Conservation (phyloP, 92 coral and sea anemone species). For the Zoanthus solanderi region DNA sequence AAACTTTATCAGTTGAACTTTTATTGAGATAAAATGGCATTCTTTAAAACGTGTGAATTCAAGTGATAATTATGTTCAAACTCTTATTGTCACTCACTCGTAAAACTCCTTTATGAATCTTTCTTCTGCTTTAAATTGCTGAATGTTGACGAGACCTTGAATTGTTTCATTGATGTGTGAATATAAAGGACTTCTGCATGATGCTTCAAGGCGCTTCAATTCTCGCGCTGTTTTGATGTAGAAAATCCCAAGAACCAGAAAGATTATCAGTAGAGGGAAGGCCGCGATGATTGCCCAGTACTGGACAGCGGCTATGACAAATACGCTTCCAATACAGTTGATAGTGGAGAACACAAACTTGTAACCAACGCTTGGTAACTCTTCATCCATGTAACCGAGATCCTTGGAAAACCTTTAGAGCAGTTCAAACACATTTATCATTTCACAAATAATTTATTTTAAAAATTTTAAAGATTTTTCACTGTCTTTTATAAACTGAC, state of each 20-base stretch:
- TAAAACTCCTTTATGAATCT: constrained; percentile 45
- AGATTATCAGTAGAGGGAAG: constrained; percentile 62
- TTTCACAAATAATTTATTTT: no score
- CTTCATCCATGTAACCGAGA: constrained; percentile 64
- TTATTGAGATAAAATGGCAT: not conserved
- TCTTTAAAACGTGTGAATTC: no score
- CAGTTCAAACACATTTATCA: not conserved
- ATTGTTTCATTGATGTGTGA: constrained; percentile 62
- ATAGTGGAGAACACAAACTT: constrained; percentile 40
- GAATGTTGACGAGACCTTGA: constrained; percentile 58
- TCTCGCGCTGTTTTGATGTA: constrained; percentile 37
- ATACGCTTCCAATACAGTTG: constrained; percentile 64
- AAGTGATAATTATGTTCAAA: no score
- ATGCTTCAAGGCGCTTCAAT: constrained; percentile 38
- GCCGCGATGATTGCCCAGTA: constrained; percentile 67
- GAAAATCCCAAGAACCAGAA: constrained; percentile 60
- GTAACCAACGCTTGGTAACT: constrained; percentile 59
- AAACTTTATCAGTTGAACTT: no score
- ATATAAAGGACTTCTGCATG: constrained; percentile 59
- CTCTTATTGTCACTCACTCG: constrained; percentile 6
- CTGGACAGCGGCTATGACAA: constrained; percentile 65
- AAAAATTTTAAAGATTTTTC: no score
- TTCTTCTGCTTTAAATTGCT: constrained; percentile 55
- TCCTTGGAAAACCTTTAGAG: constrained; percentile 38
- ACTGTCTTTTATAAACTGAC: no score